Conservation (phyloP, 2,797 vertebrate species). For the Bradypodion pumilum region DNA sequence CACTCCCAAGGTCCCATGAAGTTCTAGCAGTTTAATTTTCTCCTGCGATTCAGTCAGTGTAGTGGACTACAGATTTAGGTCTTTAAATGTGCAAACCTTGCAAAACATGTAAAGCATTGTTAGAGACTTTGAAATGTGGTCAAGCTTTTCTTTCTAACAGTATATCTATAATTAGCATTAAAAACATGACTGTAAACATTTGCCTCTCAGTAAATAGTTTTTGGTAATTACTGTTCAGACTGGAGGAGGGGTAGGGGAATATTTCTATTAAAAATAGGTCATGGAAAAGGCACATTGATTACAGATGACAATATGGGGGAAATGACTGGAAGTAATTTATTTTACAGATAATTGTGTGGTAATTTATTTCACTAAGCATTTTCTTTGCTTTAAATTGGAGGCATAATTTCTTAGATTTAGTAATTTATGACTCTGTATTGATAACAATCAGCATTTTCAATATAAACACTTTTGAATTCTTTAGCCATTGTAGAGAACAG, state of each 20-base stretch:
- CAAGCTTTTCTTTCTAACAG: background rate
- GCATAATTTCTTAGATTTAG: conserved; percentile 40
- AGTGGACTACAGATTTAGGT: background rate
- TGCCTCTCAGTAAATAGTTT: conserved; percentile 17
- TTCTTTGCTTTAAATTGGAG: conserved; percentile 47
- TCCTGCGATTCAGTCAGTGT: background rate
- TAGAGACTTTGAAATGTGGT: background rate
- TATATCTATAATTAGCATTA: background rate
- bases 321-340: conserved; percentile 61
- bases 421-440: conserved; percentile 50
- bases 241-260: background rate
- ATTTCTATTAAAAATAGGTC: conserved; percentile 24
- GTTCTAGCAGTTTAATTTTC: background rate
- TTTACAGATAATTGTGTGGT: conserved; percentile 52
- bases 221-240: conserved; percentile 37
- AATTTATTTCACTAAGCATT: conserved; percentile 54
- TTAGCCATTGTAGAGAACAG: conserved; percentile 26
- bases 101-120: background rate
- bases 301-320: conserved; percentile 40
- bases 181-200: conserved; percentile 29
- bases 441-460: conserved; percentile 55
- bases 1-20: background rate
- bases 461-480: conserved; percentile 35
- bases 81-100: background rate
- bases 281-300: conserved; percentile 24